A percentile compares a stretch with the other conserved stretches of the same genome.
Evolutionary conservation across 2,113 vertebrate species (phyloP).

Genomic region (Tychaedon coryphoeus): DNA sequence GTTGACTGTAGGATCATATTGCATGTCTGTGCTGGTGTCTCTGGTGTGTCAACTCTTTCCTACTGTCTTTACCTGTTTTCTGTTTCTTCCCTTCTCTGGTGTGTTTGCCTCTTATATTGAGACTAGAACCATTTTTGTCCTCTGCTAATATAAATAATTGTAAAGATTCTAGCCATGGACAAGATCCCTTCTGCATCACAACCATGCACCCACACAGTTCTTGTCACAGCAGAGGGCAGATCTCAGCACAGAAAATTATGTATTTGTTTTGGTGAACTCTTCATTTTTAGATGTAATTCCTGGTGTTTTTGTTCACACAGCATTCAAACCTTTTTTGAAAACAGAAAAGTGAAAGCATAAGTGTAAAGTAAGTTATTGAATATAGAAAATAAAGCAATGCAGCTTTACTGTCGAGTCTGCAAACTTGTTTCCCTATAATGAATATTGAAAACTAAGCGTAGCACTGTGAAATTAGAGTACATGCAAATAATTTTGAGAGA

Average conservation of each 20-base stretch:
- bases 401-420: neutral
- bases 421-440: neutral
- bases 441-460: neutral
- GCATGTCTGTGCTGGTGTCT: neutral
- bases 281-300: neutral
- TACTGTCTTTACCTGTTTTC: neutral
- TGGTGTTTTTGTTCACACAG: neutral
- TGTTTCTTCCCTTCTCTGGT: neutral
- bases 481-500: too few relatives aligned
- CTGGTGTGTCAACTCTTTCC: neutral
- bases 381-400: neutral
- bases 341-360: neutral
- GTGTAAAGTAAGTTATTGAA: neutral
- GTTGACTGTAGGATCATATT: neutral
- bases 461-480: too few relatives aligned
- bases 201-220: neutral
- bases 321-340: neutral
- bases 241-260: neutral
- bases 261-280: neutral
- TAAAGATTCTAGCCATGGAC: neutral
- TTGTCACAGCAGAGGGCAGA: neutral
- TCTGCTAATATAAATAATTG: neutral
- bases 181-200: neutral
- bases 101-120: neutral
- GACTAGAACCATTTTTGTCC: neutral